Percentiles rank a stretch among this genome's conserved stretches.
These are phyloP conservation scores for Spheniscus mendiculus DNA, from an alignment of 2,113 vertebrate species.

Conservation along the genomic window DNA sequence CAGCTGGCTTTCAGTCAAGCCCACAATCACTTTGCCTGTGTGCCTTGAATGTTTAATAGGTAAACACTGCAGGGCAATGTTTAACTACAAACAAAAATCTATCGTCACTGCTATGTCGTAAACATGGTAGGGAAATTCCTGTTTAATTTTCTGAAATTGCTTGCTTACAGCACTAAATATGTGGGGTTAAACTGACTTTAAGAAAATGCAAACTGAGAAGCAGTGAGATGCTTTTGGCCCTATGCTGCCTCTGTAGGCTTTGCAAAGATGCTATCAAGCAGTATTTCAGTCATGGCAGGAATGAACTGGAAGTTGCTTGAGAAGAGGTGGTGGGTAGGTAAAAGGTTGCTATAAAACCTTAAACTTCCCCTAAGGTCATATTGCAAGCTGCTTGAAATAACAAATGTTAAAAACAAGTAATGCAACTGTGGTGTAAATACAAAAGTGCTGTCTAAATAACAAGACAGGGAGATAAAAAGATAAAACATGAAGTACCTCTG, in stretches of 20 bases:
- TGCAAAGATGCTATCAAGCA: constrained; percentile 41
- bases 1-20: constrained; percentile 37
- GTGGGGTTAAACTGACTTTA: constrained; percentile 32
- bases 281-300: constrained; percentile 29
- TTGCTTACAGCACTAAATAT: constrained; percentile 33
- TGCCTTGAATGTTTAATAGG: constrained; percentile 12
- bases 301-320: constrained; percentile 32
- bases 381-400: not conserved
- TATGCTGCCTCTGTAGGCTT: not conserved
- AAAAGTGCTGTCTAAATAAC: not conserved
- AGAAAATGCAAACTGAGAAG: not conserved
- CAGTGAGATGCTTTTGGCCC: constrained; percentile 8
- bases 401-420: not conserved
- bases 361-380: not conserved
- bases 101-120: not conserved
- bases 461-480: not conserved
- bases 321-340: constrained; percentile 7
- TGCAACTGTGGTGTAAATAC: not conserved
- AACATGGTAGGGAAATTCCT: constrained; percentile 58
- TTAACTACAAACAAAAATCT: constrained; percentile 53
- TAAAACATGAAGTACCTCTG: not conserved
- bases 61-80: constrained; percentile 49
- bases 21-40: constrained; percentile 10
- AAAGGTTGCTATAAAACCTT: constrained; percentile 42
- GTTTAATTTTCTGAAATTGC: constrained; percentile 57